Percentiles rank a stretch among this genome's conserved stretches.
These are phyloP conservation scores for Theretra japonica DNA, from an alignment of 2,888 invertebrate species.

Conservation along the genomic window DNA sequence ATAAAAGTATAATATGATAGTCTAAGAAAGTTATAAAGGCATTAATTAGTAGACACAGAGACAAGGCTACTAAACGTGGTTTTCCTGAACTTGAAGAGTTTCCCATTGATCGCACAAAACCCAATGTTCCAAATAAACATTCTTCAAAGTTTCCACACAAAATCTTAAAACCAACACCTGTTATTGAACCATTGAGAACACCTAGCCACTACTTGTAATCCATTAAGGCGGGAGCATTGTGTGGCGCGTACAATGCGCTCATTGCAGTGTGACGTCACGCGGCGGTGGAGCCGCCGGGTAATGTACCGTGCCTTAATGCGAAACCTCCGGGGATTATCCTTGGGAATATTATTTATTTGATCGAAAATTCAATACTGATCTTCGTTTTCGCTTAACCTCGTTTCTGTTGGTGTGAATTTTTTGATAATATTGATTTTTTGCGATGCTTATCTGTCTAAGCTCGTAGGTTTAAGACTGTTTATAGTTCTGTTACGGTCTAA, in stretches of 20 bases:
- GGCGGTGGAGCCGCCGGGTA: slow-evolving; percentile 44
- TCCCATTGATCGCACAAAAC: no score
- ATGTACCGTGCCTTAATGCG: slow-evolving; percentile 52
- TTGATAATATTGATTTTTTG: neutral
- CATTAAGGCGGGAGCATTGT: slow-evolving; percentile 39
- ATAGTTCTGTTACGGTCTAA: no score
- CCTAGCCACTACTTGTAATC: slow-evolving; percentile 38
- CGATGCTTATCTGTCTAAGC: neutral
- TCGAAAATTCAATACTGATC: slow-evolving; percentile 13
- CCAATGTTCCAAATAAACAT: neutral
- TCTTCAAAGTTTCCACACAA: slow-evolving; percentile 10
- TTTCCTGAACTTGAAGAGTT: no score
- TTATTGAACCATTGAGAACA: slow-evolving; percentile 32
- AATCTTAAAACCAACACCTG: slow-evolving; percentile 23
- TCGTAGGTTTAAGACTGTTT: no score
- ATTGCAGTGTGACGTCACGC: slow-evolving; percentile 37
- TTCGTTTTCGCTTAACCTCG: slow-evolving; percentile 16
- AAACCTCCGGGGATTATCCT: slow-evolving; percentile 35
- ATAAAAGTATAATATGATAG: no score
- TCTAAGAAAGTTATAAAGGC: no score
- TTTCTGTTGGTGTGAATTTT: slow-evolving; percentile 19
- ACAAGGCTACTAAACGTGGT: no score
- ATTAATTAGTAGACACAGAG: no score
- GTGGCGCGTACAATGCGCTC: slow-evolving; percentile 37
- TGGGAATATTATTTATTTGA: slow-evolving; percentile 32